These are phyloP conservation scores for Grantiella picta DNA, from an alignment of 2,113 vertebrate genomes.

Conservation along the genomic window DNA sequence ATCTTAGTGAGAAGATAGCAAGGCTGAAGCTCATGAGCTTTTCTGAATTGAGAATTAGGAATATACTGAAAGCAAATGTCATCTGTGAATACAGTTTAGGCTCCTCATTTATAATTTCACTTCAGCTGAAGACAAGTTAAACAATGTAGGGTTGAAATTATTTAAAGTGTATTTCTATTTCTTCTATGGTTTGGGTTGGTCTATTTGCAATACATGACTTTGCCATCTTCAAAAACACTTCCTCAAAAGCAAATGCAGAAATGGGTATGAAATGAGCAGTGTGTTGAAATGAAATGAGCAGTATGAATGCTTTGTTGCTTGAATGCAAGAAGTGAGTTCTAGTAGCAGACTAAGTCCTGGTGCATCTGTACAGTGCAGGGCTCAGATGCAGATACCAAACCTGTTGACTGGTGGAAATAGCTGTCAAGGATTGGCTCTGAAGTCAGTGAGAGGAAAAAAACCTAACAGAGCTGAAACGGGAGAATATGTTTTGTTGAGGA, in stretches of 20 bases:
- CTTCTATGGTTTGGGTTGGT: not conserved
- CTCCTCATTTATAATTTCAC: not conserved
- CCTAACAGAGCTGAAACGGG: not conserved
- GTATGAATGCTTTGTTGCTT: not conserved
- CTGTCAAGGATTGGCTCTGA: not conserved
- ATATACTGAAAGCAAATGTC: not conserved
- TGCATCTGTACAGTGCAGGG: fast-evolving
- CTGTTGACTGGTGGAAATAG: not conserved
- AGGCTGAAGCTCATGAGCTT: not conserved
- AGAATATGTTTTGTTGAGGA: slow-evolving; percentile 48
- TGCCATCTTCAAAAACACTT: not conserved
- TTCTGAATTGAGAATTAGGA: not conserved
- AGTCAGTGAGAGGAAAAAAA: not conserved
- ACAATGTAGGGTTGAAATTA: not conserved
- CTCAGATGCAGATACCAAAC: not conserved
- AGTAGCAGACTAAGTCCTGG: not conserved
- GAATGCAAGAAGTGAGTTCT: not conserved
- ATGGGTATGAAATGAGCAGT: not conserved
- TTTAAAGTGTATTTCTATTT: not conserved
- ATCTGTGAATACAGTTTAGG: not conserved
- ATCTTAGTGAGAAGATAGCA: not conserved
- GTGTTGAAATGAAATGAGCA: not conserved
- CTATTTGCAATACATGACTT: not conserved
- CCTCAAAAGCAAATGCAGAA: not conserved
- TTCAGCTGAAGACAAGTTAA: not conserved